phyloP scores from a whole-genome alignment of 2,113 vertebrate genomes.

The Larimichthys crocea region DNA sequence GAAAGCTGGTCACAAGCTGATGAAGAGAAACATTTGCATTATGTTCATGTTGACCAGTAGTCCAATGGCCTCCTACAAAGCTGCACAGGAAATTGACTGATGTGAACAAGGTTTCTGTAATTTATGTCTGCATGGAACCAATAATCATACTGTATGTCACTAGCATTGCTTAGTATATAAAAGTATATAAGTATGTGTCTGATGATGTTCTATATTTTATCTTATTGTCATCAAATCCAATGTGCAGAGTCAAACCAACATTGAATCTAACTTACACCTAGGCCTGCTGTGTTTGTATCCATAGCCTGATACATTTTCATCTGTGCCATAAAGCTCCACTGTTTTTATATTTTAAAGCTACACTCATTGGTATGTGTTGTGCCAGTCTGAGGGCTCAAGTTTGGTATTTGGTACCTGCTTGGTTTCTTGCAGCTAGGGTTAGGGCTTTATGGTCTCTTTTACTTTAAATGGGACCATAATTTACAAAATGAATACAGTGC shows the following conservation, averaged over 20 bases:
- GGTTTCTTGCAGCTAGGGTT: no score
- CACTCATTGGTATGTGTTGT: no score
- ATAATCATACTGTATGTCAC: background rate
- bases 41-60: background rate
- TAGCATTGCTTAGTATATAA: background rate
- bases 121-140: background rate
- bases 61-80: background rate
- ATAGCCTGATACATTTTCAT: no score
- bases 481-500: no score
- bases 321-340: background rate
- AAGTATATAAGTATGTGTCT: background rate
- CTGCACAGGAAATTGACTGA: background rate
- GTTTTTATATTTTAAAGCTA: background rate
- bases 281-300: no score
- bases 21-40: slow-evolving; percentile 29
- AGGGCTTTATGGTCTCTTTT: no score
- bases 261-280: no score
- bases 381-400: no score
- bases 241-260: background rate
- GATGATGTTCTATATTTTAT: background rate
- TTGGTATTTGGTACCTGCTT: no score
- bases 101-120: background rate
- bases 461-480: no score
- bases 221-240: background rate
- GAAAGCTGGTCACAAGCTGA: slow-evolving; percentile 99